Base-by-base conservation (phyloP, 2,888 invertebrate genomes). In the Cerceris rybyensis region DNA sequence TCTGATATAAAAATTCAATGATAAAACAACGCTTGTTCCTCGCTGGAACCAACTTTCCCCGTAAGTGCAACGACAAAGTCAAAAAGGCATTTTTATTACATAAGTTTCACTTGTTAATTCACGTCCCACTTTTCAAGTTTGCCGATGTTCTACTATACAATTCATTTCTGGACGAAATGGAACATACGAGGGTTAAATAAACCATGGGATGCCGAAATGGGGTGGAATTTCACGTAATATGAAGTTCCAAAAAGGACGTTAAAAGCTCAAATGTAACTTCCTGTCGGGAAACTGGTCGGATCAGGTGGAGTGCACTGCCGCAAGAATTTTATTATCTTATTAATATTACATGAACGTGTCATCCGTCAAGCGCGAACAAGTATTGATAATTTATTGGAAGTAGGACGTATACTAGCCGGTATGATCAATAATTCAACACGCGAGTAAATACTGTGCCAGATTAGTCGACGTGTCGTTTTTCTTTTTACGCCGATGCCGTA, bases 261-360 rank as follows among this genome's bases (percentile, higher is more conserved):
- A 43, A 63, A 43, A 7, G 8, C 8, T 14, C n/a, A 7, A 28
- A 46, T 16, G 46, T 13, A 14, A 42, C 60, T 28, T 17, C 28
- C 46, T 46, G 17, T 50, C 39, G 54, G 64, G 64, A 64, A 68
- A 73, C 50, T 50, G 60, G 64, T 65, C 43, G 50, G 69, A 71
- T 79, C 69, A 76, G 60, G 60, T 50, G 43, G 61, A 66, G 72
- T 69, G 69, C 72, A 76, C 68, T 69, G 69, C 42, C 66, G 52
- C 60, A 60, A 2, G 17, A 78, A 74, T 42, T 74, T 78, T 80
- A 74, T 78, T 68, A 54, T 54, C 80, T 72, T 61, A 75, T 80
- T 78, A 78, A 80, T 78, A 75, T 75, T 75, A 78, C 78, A 78
- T 70, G 80, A 72, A 75, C 65, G 70, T 63, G 64, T 66, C 72